Conservation (phyloP, 2,797 vertebrate genomes). For the Gambelia wislizenii region DNA sequence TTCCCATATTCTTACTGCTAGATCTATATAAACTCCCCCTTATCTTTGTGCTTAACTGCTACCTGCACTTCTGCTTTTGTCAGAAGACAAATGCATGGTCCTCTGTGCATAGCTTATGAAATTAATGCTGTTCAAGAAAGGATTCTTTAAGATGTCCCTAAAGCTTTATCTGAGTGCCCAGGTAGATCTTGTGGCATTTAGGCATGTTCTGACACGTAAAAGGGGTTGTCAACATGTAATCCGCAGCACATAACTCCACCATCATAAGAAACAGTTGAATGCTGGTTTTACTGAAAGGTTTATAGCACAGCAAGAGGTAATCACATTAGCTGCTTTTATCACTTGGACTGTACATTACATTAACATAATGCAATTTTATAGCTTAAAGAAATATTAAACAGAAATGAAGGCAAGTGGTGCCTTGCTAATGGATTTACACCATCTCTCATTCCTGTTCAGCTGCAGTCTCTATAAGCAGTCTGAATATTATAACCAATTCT, state of each 20-base stretch:
- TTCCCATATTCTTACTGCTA: background rate
- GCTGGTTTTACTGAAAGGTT: conserved; percentile 64
- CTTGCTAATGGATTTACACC: conserved; percentile 75
- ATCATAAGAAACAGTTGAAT: conserved; percentile 58
- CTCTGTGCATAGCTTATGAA: conserved; percentile 18
- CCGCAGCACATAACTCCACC: conserved; percentile 53
- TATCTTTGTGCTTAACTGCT: background rate
- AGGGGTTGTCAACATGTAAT: conserved; percentile 44
- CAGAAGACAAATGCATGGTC: background rate
- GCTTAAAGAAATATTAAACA: conserved; percentile 77
- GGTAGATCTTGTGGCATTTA: conserved; percentile 11
- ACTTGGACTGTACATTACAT: conserved; percentile 70
- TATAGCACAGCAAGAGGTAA: conserved; percentile 70
- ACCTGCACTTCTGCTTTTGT: conserved; percentile 7
- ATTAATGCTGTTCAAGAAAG: conserved; percentile 8
- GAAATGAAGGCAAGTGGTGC: conserved; percentile 66
- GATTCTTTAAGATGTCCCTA: conserved; percentile 31
- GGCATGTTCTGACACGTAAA: conserved; percentile 27
- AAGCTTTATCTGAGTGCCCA: conserved; percentile 6
- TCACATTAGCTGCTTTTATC: conserved; percentile 72
- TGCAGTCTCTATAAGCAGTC: conserved; percentile 49
- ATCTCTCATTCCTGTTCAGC: conserved; percentile 64
- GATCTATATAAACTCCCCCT: background rate
- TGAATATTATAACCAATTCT: conserved; percentile 64
- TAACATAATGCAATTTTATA: conserved; percentile 76